Percentiles rank a stretch among this genome's conserved stretches.
Evolutionary conservation across 2,797 vertebrate species (phyloP).

Genomic region (Pipistrellus nathusii): DNA sequence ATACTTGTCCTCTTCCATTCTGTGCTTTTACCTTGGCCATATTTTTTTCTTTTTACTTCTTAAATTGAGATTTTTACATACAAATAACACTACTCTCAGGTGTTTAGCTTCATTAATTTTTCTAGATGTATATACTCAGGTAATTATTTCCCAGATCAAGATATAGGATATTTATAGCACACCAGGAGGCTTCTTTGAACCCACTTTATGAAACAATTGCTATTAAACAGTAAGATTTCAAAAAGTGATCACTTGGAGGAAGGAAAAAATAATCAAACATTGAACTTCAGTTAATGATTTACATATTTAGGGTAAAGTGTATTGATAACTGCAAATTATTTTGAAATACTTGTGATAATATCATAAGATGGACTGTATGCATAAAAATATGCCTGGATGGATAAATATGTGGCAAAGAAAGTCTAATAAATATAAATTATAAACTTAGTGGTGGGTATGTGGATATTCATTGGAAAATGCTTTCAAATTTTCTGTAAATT

Average conservation of each 20-base stretch:
- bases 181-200: not conserved
- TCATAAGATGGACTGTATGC: not conserved
- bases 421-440: not conserved
- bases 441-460: not conserved
- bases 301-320: not conserved
- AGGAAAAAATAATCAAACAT: not conserved
- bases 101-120: not conserved
- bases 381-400: not conserved
- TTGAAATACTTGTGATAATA: constrained; percentile 31
- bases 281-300: constrained; percentile 6
- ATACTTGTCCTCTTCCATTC: not conserved
- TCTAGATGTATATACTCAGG: not conserved
- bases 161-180: not conserved
- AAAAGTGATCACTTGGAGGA: not conserved
- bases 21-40: not conserved
- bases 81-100: constrained; percentile 7
- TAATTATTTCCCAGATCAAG: not conserved
- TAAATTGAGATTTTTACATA: not conserved
- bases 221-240: not conserved
- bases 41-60: constrained; percentile 11
- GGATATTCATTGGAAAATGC: not conserved
- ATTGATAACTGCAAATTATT: constrained; percentile 11
- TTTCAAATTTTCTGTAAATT: not conserved
- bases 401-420: not conserved
- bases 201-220: not conserved